Base-by-base conservation (phyloP, 2,888 invertebrate genomes). In the Athetis lepigone region DNA sequence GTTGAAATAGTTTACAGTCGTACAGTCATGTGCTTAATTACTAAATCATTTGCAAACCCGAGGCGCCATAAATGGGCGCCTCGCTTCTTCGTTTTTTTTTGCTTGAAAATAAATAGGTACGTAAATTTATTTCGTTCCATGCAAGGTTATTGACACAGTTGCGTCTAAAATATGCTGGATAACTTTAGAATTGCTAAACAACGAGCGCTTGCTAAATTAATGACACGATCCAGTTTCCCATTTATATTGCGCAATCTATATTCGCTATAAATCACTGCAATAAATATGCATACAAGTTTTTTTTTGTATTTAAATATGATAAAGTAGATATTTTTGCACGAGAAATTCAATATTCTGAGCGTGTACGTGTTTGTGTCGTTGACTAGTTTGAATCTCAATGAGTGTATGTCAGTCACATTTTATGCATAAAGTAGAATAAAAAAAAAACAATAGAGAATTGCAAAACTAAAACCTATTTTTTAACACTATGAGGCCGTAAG, bases 121-220 rank as follows among this genome's bases (percentile, higher is more conserved):
- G 92, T 83, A 88, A 93, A 93, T 92, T 82, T 89, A 89, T 89
- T 88, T 88, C 79, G 78, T 81, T 85, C 81, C 79, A 82, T 83
- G 86, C 94, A 92, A 94, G 92, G 93, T 93, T 92, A 92, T 91
- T 93, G 92, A 91, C 92, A 92, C 86, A 92, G 83, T 89, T 91
- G 87, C 84, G 86, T 88, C 85, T 86, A 84, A 87, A 87, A 87
- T 85, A 86, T 84, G 85, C 80, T 85, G 83, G 82, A 85, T 85
- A 86, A 80, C 77, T 87, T 85, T 86, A 82, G 79, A 87, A 88
- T 93, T 91, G 87, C 92, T 83, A 88, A 90, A 92, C 83, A 86
- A 84, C 81, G 73, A 83, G 63, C 83, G 84, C 84, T 90, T 90
- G 85, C 88, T 81, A 88, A 90, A 92, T 88, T 82, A 84, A 85